Conservation (phyloP, 1,140 invertebrate species). For the Diorhabda carinulata region DNA sequence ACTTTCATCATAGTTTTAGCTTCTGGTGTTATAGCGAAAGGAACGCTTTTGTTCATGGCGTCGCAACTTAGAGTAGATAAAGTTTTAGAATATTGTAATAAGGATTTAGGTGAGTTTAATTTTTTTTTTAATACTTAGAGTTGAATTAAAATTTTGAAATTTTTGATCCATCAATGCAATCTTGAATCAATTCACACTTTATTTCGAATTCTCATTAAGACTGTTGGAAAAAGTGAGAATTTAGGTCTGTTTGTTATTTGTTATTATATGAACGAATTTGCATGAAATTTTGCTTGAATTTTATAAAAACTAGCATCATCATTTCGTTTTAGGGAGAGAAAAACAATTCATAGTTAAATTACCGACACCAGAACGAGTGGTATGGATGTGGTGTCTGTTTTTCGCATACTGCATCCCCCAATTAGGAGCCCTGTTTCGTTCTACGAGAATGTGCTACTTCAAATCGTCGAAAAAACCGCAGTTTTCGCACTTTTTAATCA, state of each 20-base stretch:
- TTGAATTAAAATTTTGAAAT: background rate
- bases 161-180: background rate
- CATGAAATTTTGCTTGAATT: no score
- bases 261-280: no score
- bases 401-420: conserved; percentile 84
- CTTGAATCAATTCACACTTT: no score
- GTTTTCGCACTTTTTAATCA: conserved; percentile 62
- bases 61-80: conserved; percentile 76
- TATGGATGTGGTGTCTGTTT: conserved; percentile 91
- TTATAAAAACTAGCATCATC: no score
- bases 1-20: conserved; percentile 81
- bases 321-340: conserved; percentile 64
- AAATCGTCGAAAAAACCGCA: conserved; percentile 72
- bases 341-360: conserved; percentile 74
- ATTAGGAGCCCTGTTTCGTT: conserved; percentile 78
- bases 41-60: conserved; percentile 85
- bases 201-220: no score
- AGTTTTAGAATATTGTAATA: conserved; percentile 76
- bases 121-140: conserved; percentile 3
- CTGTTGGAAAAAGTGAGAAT: no score
- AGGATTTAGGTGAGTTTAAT: conserved; percentile 63
- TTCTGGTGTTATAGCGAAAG: conserved; percentile 81
- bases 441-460: conserved; percentile 84
- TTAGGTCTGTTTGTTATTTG: no score
- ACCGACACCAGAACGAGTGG: conserved; percentile 77